Percentiles rank a stretch among this genome's conserved stretches.
Evolutionary conservation across 2,888 invertebrate species (phyloP).

Genomic region (Mystacides longicornis): DNA sequence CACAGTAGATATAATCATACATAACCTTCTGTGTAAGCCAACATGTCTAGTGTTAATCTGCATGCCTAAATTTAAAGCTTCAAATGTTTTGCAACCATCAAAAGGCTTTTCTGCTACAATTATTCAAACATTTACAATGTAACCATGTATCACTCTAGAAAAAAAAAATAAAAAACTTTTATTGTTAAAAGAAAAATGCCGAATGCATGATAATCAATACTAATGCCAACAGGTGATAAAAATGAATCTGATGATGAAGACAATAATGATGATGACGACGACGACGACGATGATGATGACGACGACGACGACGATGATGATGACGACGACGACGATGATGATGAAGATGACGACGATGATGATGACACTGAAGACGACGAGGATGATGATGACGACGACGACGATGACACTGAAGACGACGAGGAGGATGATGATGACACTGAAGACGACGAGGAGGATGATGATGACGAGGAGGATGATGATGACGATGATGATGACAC

Average conservation of each 20-base stretch:
- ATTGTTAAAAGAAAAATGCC: constrained; percentile 7
- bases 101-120: not conserved
- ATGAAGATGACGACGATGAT: constrained; percentile 34
- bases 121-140: not conserved
- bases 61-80: not conserved
- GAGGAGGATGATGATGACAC: constrained; percentile 39
- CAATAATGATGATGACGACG: constrained; percentile 34
- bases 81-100: not conserved
- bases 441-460: constrained; percentile 33
- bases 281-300: constrained; percentile 37
- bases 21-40: no score
- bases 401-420: constrained; percentile 38
- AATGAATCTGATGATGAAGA: constrained; percentile 37
- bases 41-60: no score
- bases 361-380: constrained; percentile 30
- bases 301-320: constrained; percentile 40
- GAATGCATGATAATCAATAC: constrained; percentile 50
- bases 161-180: not conserved
- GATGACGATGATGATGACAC: constrained; percentile 26
- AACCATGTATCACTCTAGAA: not conserved
- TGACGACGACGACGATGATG: constrained; percentile 36
- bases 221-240: constrained; percentile 52
- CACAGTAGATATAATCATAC: no score
- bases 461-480: constrained; percentile 28
- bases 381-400: constrained; percentile 37